A percentile compares a stretch with the other conserved stretches of the same genome.
Conservation (phyloP, 2,113 vertebrate species). For the Engystomops pustulosus region DNA sequence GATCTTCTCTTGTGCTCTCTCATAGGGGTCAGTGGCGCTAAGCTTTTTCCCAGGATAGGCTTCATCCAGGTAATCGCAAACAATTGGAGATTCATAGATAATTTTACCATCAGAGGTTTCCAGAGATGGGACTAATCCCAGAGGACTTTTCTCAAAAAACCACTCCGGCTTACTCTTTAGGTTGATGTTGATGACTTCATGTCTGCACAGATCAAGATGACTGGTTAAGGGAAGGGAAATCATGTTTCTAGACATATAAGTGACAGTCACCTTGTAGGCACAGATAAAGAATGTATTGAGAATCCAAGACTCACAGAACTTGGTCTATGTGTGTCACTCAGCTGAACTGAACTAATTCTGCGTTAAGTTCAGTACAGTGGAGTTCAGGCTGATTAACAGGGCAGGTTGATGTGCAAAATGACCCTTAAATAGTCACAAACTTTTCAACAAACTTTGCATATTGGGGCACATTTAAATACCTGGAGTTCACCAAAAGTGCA, state of each 20-base stretch:
- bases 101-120: slow-evolving; percentile 85
- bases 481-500: too few species aligned
- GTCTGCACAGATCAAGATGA: slow-evolving; percentile 67
- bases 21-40: slow-evolving; percentile 5
- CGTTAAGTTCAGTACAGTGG: too few species aligned
- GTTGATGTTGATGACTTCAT: slow-evolving; percentile 88
- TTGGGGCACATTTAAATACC: too few species aligned
- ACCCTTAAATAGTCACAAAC: too few species aligned
- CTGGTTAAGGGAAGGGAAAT: neutral
- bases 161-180: slow-evolving; percentile 91
- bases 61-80: slow-evolving; percentile 93
- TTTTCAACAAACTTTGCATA: too few species aligned
- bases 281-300: too few species aligned
- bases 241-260: neutral
- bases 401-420: too few species aligned
- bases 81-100: slow-evolving; percentile 86
- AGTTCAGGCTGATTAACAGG: too few species aligned
- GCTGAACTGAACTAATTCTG: too few species aligned
- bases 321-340: too few species aligned
- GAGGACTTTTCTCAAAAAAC: slow-evolving; percentile 84
- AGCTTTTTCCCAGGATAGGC: slow-evolving; percentile 70
- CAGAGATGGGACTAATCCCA: slow-evolving; percentile 84
- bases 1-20: slow-evolving; percentile 28
- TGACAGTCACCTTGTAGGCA: neutral
- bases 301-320: too few species aligned